Base-by-base conservation (phyloP, 2,113 vertebrate genomes). In the Prolemur simus region DNA sequence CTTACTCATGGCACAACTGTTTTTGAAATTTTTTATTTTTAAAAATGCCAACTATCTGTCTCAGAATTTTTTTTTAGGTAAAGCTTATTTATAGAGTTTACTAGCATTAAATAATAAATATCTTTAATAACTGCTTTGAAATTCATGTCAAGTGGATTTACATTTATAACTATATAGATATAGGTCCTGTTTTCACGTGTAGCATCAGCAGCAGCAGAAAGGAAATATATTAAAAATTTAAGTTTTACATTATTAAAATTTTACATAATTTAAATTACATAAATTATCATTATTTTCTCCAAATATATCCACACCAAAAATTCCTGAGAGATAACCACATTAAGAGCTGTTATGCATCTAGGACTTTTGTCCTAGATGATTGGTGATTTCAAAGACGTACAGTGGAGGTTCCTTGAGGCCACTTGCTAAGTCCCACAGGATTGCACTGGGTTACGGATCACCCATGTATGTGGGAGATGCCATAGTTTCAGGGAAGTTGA, bases 61-160 rank as follows among this genome's bases (percentile, higher is more conserved):
- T 96, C 23, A 32, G 63, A 78, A 84, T 7, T 91, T 91, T 7
- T 91, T 93, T 47, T 39, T 39, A 77, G 54, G 5, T 85, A 64
- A 68, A 78, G 4, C 18, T 83, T 90, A 87, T 47, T 83, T 32
- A 34, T 27, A 88, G 11, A 25, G 7, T 88, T 58, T 12, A 60
- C 15, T 6, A 93, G 9, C 39, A 58, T 64, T 60, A 34, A 94
- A 78, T 66, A 91, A 78, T 32, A 81, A 80, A 47, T 84, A 47
- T 54, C 63, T 89, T 95, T 93, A 96, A 82, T 74, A 85, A 56
- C 18, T 63, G 37, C 52, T 42, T 69, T 89, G 68, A 66, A 91
- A 93, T 93, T 78, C 84, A 83, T 86, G 86, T 81, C 29, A 52
- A 37, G 17, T 52, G 29, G 11, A 89, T 90, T 91, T 95, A 71